A percentile compares a stretch with the other conserved stretches of the same genome.
These are phyloP conservation scores for Chiloscyllium plagiosum DNA, from an alignment of 2,113 vertebrate genomes.

Conservation along the genomic window DNA sequence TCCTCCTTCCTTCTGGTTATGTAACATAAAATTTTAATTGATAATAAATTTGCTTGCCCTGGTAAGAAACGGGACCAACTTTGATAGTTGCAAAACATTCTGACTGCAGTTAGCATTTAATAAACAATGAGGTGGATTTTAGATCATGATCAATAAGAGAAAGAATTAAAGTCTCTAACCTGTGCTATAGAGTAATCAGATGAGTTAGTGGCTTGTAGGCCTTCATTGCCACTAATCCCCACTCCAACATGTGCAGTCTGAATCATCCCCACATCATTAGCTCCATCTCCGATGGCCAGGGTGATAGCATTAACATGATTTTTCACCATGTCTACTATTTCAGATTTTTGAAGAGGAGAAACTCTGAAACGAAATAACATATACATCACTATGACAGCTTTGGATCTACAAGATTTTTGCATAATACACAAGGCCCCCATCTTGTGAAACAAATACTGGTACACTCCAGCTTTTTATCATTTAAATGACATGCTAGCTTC, in stretches of 20 bases:
- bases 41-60: background rate
- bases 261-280: constrained; percentile 97
- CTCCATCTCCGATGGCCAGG: constrained; percentile 90
- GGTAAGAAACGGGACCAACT: background rate
- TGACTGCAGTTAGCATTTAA: background rate
- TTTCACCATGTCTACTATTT: constrained; percentile 98
- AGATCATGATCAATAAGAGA: background rate
- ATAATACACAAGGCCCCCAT: too few relatives aligned
- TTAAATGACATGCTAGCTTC: background rate
- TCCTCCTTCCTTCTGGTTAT: background rate
- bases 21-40: background rate
- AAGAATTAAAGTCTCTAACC: constrained; percentile 57
- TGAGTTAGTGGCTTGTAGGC: constrained; percentile 97
- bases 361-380: constrained; percentile 62
- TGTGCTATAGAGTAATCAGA: constrained; percentile 96
- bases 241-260: constrained; percentile 95
- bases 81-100: background rate
- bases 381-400: background rate
- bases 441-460: background rate
- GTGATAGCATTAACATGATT: constrained; percentile 95
- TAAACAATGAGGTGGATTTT: background rate
- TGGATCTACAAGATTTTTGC: background rate
- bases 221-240: constrained; percentile 96
- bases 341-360: constrained; percentile 95
- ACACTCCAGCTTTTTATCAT: background rate